These are phyloP conservation scores for Phalacrocorax aristotelis DNA, from an alignment of 2,113 vertebrate genomes.

Conservation along the genomic window DNA sequence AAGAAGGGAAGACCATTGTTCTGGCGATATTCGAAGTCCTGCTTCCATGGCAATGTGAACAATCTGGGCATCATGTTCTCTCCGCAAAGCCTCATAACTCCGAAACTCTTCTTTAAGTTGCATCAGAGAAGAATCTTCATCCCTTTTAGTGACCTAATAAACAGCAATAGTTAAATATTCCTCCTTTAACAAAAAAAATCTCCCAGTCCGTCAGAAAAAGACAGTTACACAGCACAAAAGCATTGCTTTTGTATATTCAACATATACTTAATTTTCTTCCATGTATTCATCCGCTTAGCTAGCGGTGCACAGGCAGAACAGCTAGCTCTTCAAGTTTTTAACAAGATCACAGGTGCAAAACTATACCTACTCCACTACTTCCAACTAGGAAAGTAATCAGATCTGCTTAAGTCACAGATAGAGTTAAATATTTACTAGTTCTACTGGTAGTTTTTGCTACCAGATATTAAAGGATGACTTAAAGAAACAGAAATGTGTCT, in stretches of 20 bases:
- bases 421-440: not conserved
- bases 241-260: not conserved
- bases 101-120: constrained; percentile 96
- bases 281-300: not conserved
- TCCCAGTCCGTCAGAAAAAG: not conserved
- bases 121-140: constrained; percentile 98
- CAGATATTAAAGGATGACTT: not conserved
- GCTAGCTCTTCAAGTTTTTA: not conserved
- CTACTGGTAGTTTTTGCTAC: not conserved
- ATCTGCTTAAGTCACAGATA: not conserved
- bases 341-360: not conserved
- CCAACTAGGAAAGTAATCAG: not conserved
- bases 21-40: constrained; percentile 93
- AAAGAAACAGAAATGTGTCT: not conserved
- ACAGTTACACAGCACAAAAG: not conserved
- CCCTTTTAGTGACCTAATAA: constrained; percentile 92
- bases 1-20: constrained; percentile 96
- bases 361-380: not conserved
- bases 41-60: constrained; percentile 99
- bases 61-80: constrained; percentile 95
- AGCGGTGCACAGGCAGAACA: not conserved
- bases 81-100: constrained; percentile 90
- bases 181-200: not conserved
- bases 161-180: not conserved
- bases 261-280: not conserved